These are phyloP conservation scores for Megaceryle maxima DNA, from an alignment of 2,113 vertebrate genomes.

Conservation along the genomic window DNA sequence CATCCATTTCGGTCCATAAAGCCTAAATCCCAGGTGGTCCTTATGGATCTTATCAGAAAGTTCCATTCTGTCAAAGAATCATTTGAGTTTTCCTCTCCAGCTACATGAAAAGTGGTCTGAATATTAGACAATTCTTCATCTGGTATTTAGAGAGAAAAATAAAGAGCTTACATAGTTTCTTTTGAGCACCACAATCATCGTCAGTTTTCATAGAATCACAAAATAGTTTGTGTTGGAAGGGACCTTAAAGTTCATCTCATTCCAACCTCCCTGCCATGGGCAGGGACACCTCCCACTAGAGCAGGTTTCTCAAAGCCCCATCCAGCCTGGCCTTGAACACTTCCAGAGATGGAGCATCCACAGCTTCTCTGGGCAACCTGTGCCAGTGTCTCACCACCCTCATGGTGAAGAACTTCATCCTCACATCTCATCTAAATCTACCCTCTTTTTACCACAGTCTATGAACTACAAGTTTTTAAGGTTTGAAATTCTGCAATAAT, in stretches of 20 bases:
- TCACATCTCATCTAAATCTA: too few relatives aligned
- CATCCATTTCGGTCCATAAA: background rate
- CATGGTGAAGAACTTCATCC: too few relatives aligned
- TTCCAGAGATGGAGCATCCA: too few relatives aligned
- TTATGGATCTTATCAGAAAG: background rate
- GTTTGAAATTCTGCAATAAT: background rate
- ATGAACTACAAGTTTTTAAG: background rate
- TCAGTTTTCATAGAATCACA: background rate
- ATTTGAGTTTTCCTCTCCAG: background rate
- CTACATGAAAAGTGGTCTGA: background rate
- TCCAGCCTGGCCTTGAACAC: too few relatives aligned
- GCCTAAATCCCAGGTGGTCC: background rate
- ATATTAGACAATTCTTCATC: background rate
- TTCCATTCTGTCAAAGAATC: background rate
- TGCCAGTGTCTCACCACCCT: background rate
- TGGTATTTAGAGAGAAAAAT: background rate
- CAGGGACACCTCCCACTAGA: too few relatives aligned
- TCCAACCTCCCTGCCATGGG: too few relatives aligned
- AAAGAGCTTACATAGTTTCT: background rate
- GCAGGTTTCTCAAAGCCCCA: too few relatives aligned
- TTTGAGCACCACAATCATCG: background rate
- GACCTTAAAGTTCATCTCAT: too few relatives aligned
- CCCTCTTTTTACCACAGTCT: background rate
- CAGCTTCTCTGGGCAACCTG: background rate
- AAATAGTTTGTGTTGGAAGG: too few relatives aligned